Conservation (phyloP, 2,113 vertebrate genomes). For the Castor canadensis region DNA sequence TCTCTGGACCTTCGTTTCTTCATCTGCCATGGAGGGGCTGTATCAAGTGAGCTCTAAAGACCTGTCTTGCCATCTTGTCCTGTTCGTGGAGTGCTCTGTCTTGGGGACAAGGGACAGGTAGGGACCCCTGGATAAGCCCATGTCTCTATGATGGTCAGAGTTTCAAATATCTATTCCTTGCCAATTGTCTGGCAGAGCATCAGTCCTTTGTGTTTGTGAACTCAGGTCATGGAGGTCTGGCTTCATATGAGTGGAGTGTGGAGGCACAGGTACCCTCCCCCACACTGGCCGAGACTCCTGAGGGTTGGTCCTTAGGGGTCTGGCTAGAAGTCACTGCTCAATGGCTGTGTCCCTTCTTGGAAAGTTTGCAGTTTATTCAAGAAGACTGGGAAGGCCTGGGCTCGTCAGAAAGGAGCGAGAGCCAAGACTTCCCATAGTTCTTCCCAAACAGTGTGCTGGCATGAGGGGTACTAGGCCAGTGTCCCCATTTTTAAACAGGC, state of each 20-base stretch:
- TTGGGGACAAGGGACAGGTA: not conserved
- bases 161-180: not conserved
- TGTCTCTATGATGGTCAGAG: not conserved
- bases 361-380: not conserved
- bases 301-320: too few relatives aligned
- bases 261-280: too few relatives aligned
- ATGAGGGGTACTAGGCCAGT: not conserved
- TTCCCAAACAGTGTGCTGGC: not conserved
- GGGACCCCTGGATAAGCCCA: not conserved
- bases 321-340: not conserved
- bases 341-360: not conserved
- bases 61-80: not conserved
- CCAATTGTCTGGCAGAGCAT: not conserved
- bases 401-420: not conserved
- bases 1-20: not conserved
- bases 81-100: not conserved
- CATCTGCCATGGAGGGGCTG: not conserved
- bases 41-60: not conserved
- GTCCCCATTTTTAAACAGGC: not conserved
- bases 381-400: not conserved
- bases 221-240: not conserved
- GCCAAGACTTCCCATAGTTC: not conserved
- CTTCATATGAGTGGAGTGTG: not conserved
- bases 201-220: too few relatives aligned
- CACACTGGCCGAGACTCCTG: too few relatives aligned